A percentile compares a stretch with the other conserved stretches of the same genome.
phyloP scores from a whole-genome alignment of 2,113 vertebrate species.

The Garra rufa region DNA sequence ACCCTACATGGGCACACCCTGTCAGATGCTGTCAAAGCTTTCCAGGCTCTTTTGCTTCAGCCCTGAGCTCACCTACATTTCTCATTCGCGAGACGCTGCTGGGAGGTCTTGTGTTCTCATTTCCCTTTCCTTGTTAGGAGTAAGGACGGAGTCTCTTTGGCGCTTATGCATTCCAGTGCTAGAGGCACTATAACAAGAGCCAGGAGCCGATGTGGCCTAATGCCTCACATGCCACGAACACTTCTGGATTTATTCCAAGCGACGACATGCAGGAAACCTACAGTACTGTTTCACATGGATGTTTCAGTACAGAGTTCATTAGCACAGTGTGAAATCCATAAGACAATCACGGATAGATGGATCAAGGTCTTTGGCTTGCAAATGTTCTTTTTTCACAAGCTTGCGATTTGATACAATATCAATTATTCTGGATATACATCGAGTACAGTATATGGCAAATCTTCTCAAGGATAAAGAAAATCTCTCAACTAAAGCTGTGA shows the following conservation, averaged over 20 bases:
- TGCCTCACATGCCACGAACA: slow-evolving; percentile 38
- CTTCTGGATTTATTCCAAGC: slow-evolving; percentile 46
- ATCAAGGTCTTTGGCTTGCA: neutral
- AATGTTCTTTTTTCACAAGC: too few species aligned
- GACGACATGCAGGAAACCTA: neutral
- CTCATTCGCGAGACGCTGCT: neutral
- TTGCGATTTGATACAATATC: too few species aligned
- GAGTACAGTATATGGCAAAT: too few species aligned
- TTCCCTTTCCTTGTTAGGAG: slow-evolving; percentile 54
- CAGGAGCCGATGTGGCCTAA: slow-evolving; percentile 21
- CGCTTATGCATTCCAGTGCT: slow-evolving; percentile 32
- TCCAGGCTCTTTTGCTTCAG: slow-evolving; percentile 13
- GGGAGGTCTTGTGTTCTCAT: slow-evolving; percentile 6
- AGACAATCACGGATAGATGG: neutral
- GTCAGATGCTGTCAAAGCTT: neutral
- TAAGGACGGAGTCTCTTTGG: slow-evolving; percentile 18
- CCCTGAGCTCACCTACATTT: slow-evolving; percentile 5
- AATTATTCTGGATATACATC: too few species aligned
- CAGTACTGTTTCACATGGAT: slow-evolving; percentile 37
- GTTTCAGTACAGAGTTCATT: slow-evolving; percentile 26
- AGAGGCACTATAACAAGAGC: slow-evolving; percentile 40
- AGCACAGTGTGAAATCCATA: neutral
- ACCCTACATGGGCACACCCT: slow-evolving; percentile 44
- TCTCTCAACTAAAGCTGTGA: too few species aligned
- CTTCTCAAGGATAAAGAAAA: too few species aligned